phyloP scores from a whole-genome alignment of 2,113 vertebrate genomes.

The Loxodonta africana region DNA sequence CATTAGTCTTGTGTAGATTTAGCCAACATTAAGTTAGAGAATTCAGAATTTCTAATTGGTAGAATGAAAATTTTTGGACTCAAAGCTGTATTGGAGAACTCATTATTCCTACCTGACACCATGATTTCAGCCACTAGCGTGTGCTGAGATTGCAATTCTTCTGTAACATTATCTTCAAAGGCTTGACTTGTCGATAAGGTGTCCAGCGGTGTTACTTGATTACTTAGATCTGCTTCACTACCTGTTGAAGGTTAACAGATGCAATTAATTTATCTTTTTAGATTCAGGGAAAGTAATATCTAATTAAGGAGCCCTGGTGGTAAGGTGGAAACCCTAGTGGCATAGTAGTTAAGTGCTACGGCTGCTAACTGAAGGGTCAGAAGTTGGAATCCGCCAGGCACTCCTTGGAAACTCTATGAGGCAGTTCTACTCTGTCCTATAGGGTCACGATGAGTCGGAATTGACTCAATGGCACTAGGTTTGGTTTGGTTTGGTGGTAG shows the following conservation, averaged over 20 bases:
- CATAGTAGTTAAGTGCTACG: too few species aligned
- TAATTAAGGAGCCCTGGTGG: neutral
- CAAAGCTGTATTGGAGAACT: neutral
- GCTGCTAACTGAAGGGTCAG: too few species aligned
- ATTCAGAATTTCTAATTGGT: neutral
- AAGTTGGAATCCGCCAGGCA: too few species aligned
- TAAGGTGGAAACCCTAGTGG: too few species aligned
- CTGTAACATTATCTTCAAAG: neutral
- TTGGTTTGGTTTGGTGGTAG: too few species aligned
- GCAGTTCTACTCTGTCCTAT: too few species aligned
- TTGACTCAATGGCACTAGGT: too few species aligned
- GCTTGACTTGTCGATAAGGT: neutral
- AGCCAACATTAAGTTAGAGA: neutral
- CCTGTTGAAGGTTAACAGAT: slow-evolving; percentile 74
- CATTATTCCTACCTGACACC: slow-evolving; percentile 92
- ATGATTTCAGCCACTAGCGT: slow-evolving; percentile 90
- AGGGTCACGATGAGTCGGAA: too few species aligned
- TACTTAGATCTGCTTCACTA: slow-evolving; percentile 53
- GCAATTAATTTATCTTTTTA: neutral
- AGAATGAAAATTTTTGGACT: neutral
- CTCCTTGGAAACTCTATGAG: too few species aligned
- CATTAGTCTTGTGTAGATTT: neutral
- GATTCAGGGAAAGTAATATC: neutral
- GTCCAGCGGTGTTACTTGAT: slow-evolving; percentile 76
- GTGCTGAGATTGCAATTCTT: slow-evolving; percentile 42